Evolutionary conservation across 2,113 vertebrate species (phyloP).

Genomic region (Cepphus grylle): DNA sequence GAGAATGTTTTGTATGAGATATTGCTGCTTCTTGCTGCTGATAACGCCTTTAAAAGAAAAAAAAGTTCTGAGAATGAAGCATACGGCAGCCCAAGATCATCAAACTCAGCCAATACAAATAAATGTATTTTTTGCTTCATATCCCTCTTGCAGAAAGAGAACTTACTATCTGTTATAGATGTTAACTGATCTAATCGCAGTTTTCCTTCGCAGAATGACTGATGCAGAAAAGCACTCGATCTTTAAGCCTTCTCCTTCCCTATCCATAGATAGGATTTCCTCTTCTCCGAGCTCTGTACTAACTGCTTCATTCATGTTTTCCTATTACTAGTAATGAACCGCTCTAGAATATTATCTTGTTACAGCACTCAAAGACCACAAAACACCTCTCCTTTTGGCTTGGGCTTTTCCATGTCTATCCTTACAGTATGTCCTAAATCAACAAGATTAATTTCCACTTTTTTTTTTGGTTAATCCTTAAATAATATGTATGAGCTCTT

Average conservation of each 20-base stretch:
- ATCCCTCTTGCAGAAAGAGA: neutral
- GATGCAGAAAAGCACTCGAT: neutral
- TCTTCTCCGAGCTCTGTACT: neutral
- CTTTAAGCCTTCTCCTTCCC: neutral
- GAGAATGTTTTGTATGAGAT: neutral
- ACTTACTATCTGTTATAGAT: neutral
- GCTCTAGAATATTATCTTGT: neutral
- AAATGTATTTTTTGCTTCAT: neutral
- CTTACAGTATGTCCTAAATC: neutral
- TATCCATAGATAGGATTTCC: neutral
- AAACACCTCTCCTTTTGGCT: neutral
- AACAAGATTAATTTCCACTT: neutral
- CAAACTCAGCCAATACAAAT: neutral
- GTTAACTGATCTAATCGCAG: neutral
- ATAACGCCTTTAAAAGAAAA: neutral
- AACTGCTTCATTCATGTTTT: neutral
- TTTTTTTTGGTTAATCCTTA: neutral
- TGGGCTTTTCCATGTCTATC: neutral
- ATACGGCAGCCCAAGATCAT: neutral
- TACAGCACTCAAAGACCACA: neutral
- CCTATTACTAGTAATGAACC: neutral
- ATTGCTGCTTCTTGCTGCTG: neutral
- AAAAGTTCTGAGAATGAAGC: neutral
- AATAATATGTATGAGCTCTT: neutral
- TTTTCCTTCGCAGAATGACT: neutral